Percentiles rank a stretch among this genome's conserved stretches.
These are phyloP conservation scores for Drosophila micromelanica DNA, from an alignment of 1,140 invertebrate genomes.

Conservation along the genomic window DNA sequence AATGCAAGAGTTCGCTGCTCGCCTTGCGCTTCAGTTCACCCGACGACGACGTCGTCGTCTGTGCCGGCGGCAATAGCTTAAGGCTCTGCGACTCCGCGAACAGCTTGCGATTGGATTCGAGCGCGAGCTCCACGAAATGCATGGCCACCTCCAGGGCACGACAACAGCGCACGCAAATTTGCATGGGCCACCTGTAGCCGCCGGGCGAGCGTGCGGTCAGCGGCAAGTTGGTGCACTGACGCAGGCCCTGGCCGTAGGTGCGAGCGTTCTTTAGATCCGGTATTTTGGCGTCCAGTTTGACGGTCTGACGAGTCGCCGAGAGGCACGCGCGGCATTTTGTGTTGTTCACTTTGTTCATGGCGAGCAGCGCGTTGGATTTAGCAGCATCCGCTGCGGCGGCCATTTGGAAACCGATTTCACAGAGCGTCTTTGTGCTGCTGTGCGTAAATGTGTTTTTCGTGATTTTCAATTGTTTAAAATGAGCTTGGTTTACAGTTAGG, in stretches of 20 bases:
- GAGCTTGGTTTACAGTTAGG: neutral
- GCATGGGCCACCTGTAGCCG: conserved; percentile 69
- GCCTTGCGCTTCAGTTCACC: conserved; percentile 69
- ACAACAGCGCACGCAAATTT: conserved; percentile 71
- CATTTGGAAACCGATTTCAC: conserved; percentile 26
- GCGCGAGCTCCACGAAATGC: conserved; percentile 69
- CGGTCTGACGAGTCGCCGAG: conserved; percentile 61
- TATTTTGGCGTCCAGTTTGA: conserved; percentile 56
- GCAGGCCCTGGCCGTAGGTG: conserved; percentile 62
- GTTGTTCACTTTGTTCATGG: conserved; percentile 63
- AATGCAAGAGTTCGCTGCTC: conserved; percentile 58
- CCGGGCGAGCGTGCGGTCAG: conserved; percentile 46
- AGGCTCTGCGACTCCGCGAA: conserved; percentile 54
- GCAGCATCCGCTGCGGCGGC: conserved; percentile 50
- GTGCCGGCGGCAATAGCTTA: conserved; percentile 22
- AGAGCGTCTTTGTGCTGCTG: neutral
- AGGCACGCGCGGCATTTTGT: conserved; percentile 72
- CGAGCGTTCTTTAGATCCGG: conserved; percentile 55
- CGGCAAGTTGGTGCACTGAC: conserved; percentile 62
- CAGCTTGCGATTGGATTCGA: conserved; percentile 65
- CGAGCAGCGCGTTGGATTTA: conserved; percentile 46
- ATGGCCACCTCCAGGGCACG: conserved; percentile 70
- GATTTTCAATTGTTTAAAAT: conserved; percentile 4
- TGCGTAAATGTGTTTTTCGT: neutral
- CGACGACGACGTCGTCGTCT: conserved; percentile 20